phyloP scores from a whole-genome alignment of 2,888 invertebrate species.

The Exephanes ischioxanthus region DNA sequence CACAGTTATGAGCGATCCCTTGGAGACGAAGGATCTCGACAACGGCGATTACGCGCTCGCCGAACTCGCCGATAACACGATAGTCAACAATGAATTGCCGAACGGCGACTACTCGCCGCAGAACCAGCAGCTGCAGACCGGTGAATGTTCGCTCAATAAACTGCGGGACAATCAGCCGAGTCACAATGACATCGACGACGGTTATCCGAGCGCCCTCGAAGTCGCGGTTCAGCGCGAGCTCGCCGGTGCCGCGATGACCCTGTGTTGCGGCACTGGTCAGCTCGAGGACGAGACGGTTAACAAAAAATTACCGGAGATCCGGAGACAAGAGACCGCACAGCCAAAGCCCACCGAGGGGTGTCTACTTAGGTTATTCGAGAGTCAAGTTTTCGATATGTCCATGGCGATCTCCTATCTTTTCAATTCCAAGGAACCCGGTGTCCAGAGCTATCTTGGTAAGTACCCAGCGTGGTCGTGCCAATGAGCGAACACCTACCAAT shows the following conservation, averaged over 20 bases:
- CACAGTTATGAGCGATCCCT: conserved; percentile 69
- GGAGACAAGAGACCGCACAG: conserved; percentile 81
- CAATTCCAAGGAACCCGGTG: conserved; percentile 99
- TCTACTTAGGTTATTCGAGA: conserved; percentile 96
- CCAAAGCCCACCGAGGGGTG: conserved; percentile 88
- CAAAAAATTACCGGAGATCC: conserved; percentile 82
- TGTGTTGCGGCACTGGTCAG: conserved; percentile 82
- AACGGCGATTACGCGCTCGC: conserved; percentile 70
- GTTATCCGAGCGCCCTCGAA: conserved; percentile 70
- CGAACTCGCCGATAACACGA: conserved; percentile 72
- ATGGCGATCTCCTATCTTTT: conserved; percentile 99
- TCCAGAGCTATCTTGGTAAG: conserved; percentile 96
- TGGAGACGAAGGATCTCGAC: conserved; percentile 69
- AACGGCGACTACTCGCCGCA: conserved; percentile 50
- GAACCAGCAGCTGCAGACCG: conserved; percentile 51
- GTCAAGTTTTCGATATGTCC: conserved; percentile 98
- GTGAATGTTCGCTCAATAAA: conserved; percentile 73
- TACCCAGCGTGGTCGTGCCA: conserved; percentile 48
- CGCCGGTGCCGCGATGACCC: conserved; percentile 82
- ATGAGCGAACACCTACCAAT: background rate
- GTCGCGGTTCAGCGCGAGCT: conserved; percentile 79
- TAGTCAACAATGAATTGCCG: conserved; percentile 57
- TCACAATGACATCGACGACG: conserved; percentile 66
- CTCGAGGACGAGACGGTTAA: conserved; percentile 72
- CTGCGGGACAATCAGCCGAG: conserved; percentile 70